Base-by-base conservation (phyloP, 2,113 vertebrate species). In the Epinephelus moara region DNA sequence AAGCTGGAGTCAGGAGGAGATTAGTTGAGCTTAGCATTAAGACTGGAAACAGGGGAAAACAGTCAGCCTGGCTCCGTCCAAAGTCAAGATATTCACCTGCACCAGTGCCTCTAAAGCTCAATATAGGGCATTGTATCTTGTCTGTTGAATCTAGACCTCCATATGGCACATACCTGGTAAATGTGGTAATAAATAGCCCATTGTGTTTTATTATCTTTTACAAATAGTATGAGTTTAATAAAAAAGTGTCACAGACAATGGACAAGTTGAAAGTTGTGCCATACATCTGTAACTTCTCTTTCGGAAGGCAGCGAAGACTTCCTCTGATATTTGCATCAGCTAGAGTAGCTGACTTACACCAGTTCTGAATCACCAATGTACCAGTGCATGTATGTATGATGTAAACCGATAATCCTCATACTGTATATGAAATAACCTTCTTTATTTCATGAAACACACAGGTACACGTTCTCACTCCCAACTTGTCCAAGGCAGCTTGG, bases 321-420 rank as follows among this genome's bases (percentile, higher is more conserved):
- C n/a, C 13, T 53, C 21, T 50, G 3, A 71, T 33, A 69, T 53
- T n/a, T n/a, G 15, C 72, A 81, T 80, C 18, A 47, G 21, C 40
- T 23, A 4, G 18, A 72, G 47, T 60, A 66, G 78, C 60, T 49
- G 7, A 61, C 40, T 14, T 12, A 56, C 13, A 14, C 13, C 37
- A 57, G 57, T 77, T 59, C 19, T 62, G 62, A 71, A 71, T 82
- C 11, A 72, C 47, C 5, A 30, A 78, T 69, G 37, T 47, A 52
- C 19, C 4, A 55, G 33, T 63, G 13, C 42, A n/a, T 71, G 69
- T 62, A 52, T 33, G 23, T n/a, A 17, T 49, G 45, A 23, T 70
- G 23, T 30, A 3, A n/a, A 74, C 70, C 50, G 80, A 86, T 75
- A 72, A 66, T 79, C 37, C 70, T 79, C 52, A 18, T n/a, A 14